A percentile compares a stretch with the other conserved stretches of the same genome.
These are phyloP conservation scores for Lepidostoma basale DNA, from an alignment of 1,140 invertebrate genomes.

Conservation along the genomic window DNA sequence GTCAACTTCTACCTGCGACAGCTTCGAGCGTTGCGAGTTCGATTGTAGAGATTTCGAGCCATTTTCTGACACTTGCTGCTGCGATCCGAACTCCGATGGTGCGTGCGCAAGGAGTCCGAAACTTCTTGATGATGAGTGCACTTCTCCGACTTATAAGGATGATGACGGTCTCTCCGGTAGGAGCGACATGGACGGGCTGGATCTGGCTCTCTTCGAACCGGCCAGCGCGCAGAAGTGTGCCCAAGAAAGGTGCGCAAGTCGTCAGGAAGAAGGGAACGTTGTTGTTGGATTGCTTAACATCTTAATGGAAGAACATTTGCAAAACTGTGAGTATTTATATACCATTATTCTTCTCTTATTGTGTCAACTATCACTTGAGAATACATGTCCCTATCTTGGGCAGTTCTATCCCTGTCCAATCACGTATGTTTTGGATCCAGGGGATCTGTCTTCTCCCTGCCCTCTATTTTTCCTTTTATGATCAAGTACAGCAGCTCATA, in stretches of 20 bases:
- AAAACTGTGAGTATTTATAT: slow-evolving; percentile 55
- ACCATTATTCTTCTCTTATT: neutral
- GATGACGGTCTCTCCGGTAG: slow-evolving; percentile 54
- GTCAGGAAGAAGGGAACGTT: slow-evolving; percentile 36
- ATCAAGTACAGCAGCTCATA: too few species aligned
- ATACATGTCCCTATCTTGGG: too few species aligned
- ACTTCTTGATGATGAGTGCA: slow-evolving; percentile 50
- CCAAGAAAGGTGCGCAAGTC: slow-evolving; percentile 51
- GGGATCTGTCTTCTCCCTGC: too few species aligned
- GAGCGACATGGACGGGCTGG: slow-evolving; percentile 72
- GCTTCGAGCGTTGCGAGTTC: slow-evolving; percentile 60
- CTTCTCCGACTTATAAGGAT: slow-evolving; percentile 52
- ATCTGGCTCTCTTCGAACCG: slow-evolving; percentile 71
- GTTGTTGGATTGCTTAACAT: slow-evolving; percentile 55
- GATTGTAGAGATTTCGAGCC: slow-evolving; percentile 63
- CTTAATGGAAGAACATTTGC: slow-evolving; percentile 40
- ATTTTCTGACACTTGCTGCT: slow-evolving; percentile 62
- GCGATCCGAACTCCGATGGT: slow-evolving; percentile 58
- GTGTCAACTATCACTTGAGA: neutral
- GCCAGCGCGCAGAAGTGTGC: slow-evolving; percentile 49
- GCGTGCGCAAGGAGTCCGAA: slow-evolving; percentile 59
- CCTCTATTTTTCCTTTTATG: too few species aligned
- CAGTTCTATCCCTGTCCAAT: too few species aligned
- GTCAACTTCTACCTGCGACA: slow-evolving; percentile 59
- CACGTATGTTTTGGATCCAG: too few species aligned